Evolutionary conservation across 1,140 invertebrate genomes (phyloP), one percentile per base, ranked within the genome.

Genomic region (Solen grandis): DNA sequence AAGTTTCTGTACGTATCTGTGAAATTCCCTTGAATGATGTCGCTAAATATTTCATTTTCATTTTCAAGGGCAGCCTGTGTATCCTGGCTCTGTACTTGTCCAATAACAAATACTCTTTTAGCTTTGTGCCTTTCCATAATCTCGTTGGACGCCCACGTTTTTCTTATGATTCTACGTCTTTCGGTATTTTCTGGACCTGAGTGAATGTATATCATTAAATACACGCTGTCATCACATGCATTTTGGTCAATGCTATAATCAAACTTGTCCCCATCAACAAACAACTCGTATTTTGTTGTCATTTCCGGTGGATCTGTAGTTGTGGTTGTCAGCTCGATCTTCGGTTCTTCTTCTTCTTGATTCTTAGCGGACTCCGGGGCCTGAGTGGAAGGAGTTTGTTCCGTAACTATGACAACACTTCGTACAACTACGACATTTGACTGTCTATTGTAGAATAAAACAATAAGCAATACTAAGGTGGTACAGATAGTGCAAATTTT

Each of bases 61-160:
- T 31, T 36, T 29, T 81, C 59, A 5, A 97, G 83, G 10, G 86
- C 84, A 0, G 88, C 68, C 79, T 95, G 93, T 52, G 84, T 33
- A 41, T 92, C 82, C 0, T 69, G 27, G 63, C 93, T 88, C 0
- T 91, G 81, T 0, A 94, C 93, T 27, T 91, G 91, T 10, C 96
- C 96, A 27, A 96, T 76, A 8, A 96, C 90, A 88, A 96, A 97
- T n/a, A 96, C 41, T 4, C 79, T 16, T 54, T 62, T 73, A n/a
- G 60, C 68, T 35, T 69, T 73, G 38, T 79, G 60, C 38, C 35
- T 63, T 10, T 36, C 54, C 29, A 83, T 31, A 38, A 80, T 46
- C 25, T 83, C 55, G 0, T 10, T 22, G 0, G 55, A 57, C n/a
- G 57, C 75, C 82, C 82, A 83, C 25, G 82, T 83, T 16, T 59